Percentiles rank a stretch among this genome's conserved stretches.
Evolutionary conservation across 2,888 invertebrate species (phyloP).

Genomic region (Pristionchus maxplancki): DNA sequence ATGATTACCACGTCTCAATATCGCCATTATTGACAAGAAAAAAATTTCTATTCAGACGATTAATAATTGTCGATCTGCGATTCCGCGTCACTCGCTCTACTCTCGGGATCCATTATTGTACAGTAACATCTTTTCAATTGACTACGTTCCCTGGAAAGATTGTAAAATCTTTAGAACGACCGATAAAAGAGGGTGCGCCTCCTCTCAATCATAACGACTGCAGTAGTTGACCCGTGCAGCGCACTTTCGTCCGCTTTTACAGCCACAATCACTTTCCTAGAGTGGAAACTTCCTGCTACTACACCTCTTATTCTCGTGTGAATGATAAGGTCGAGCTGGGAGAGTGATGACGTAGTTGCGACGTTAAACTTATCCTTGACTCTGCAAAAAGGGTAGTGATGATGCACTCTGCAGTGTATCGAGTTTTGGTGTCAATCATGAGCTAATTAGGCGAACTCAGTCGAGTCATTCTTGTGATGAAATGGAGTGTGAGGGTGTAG

Average conservation of each 20-base stretch:
- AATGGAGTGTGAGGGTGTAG: background rate
- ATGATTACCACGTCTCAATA: too few relatives aligned
- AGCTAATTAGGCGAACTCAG: background rate
- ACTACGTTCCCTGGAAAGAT: background rate
- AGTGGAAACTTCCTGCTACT: background rate
- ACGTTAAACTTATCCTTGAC: constrained; percentile 41
- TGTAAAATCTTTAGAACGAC: background rate
- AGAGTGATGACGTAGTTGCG: background rate
- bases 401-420: background rate
- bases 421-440: background rate
- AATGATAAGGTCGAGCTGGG: background rate
- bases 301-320: background rate
- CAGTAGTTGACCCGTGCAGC: background rate
- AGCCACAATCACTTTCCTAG: background rate
- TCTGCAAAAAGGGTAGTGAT: background rate
- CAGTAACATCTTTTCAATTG: too few relatives aligned
- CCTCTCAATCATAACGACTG: background rate
- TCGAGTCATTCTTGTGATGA: background rate
- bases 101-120: too few relatives aligned
- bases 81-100: too few relatives aligned
- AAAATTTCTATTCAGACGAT: too few relatives aligned
- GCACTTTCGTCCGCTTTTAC: background rate
- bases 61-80: too few relatives aligned
- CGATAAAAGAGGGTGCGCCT: constrained; percentile 15
- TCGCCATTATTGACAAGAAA: too few relatives aligned